Conservation (phyloP, 2,888 invertebrate species). For the Ornithoptera priamus region DNA sequence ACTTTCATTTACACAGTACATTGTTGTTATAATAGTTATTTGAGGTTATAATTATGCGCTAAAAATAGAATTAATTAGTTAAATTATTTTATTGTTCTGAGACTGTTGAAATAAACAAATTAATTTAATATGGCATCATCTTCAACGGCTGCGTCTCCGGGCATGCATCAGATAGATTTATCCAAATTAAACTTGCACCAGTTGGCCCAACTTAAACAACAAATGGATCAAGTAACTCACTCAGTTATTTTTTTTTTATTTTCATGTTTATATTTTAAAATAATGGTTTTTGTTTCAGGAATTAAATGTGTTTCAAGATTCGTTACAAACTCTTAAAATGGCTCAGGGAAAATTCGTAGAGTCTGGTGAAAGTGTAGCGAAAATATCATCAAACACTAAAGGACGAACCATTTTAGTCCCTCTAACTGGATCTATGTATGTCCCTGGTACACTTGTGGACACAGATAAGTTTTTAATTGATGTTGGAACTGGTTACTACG, state of each 20-base stretch:
- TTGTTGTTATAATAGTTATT: constrained; percentile 30
- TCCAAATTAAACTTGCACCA: constrained; percentile 89
- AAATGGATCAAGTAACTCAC: constrained; percentile 87
- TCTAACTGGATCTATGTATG: constrained; percentile 98
- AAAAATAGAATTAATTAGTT: constrained; percentile 20
- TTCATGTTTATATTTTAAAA: constrained; percentile 7
- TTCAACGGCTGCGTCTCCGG: constrained; percentile 81
- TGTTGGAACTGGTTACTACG: constrained; percentile 98
- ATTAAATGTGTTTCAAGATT: constrained; percentile 92
- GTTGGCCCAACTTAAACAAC: constrained; percentile 90
- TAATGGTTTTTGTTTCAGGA: constrained; percentile 80
- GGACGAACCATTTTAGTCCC: constrained; percentile 95
- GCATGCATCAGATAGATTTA: constrained; percentile 89
- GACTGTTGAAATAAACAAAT: constrained; percentile 14
- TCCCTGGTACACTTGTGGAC: constrained; percentile 92
- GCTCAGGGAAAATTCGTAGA: constrained; percentile 94
- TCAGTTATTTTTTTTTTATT: neutral
- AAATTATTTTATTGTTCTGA: constrained; percentile 31
- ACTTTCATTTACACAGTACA: neutral
- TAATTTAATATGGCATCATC: constrained; percentile 77
- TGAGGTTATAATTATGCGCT: constrained; percentile 37
- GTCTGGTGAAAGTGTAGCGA: constrained; percentile 91
- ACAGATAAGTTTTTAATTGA: constrained; percentile 94
- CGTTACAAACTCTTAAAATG: constrained; percentile 92
- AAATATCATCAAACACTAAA: constrained; percentile 86